Percentiles rank a stretch among this genome's conserved stretches.
Conservation (phyloP, 2,888 invertebrate genomes). For the Drosophila diplacantha region DNA sequence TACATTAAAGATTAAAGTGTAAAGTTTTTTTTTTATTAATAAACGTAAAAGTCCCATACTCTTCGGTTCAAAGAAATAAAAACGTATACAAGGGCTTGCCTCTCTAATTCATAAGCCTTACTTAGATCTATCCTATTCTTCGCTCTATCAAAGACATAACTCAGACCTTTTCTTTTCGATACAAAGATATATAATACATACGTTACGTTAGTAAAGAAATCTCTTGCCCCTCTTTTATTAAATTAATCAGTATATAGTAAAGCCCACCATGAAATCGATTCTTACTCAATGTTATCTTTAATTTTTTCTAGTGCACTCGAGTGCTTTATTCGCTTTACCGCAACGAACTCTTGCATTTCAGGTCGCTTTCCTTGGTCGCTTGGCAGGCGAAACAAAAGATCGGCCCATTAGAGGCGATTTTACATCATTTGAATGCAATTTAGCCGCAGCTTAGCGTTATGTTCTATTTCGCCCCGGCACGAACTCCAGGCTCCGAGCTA, state of each 20-base stretch:
- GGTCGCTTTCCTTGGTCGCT: constrained; percentile 59
- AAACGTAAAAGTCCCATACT: neutral
- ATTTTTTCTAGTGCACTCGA: constrained; percentile 14
- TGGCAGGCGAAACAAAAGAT: constrained; percentile 57
- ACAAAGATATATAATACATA: neutral
- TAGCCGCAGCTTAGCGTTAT: constrained; percentile 68
- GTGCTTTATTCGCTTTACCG: constrained; percentile 60
- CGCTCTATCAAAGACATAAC: neutral
- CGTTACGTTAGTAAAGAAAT: neutral
- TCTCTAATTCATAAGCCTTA: neutral
- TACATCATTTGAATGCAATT: constrained; percentile 68
- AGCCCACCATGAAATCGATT: neutral
- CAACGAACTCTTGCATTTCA: constrained; percentile 63
- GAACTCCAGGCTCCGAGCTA: constrained; percentile 16
- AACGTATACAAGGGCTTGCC: neutral
- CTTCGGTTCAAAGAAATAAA: neutral
- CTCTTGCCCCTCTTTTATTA: neutral
- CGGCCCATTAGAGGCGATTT: constrained; percentile 64
- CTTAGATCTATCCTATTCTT: neutral
- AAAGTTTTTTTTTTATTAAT: neutral
- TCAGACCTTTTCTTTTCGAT: neutral
- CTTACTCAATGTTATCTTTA: neutral
- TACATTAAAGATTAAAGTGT: too few species aligned
- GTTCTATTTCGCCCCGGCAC: constrained; percentile 59
- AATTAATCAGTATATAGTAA: neutral